These are phyloP conservation scores for Campoplex nolae DNA, from an alignment of 2,888 invertebrate genomes.

Conservation along the genomic window DNA sequence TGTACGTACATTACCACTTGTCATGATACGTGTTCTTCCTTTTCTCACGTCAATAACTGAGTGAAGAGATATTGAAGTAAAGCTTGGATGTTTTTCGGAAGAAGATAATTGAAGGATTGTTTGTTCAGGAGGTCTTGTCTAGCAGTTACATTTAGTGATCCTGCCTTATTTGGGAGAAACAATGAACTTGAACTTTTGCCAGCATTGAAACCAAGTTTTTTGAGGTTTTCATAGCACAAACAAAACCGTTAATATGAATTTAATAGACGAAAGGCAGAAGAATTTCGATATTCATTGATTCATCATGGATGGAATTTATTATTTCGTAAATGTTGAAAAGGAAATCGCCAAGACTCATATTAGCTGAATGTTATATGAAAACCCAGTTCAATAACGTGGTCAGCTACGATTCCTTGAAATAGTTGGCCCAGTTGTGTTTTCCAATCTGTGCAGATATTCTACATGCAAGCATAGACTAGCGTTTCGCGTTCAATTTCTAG, in stretches of 20 bases:
- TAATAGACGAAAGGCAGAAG: not conserved
- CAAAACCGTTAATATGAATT: not conserved
- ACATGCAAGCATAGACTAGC: not conserved
- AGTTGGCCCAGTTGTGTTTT: conserved; percentile 44
- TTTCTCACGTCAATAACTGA: not conserved
- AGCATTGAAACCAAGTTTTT: not conserved
- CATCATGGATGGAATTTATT: not conserved
- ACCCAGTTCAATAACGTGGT: not conserved
- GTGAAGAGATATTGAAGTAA: not conserved
- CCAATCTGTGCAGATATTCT: not conserved
- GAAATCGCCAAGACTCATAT: not conserved
- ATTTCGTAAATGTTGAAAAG: not conserved
- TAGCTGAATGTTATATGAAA: not conserved
- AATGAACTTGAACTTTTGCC: not conserved
- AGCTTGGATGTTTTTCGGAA: not conserved
- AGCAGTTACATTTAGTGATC: not conserved
- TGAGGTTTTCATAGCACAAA: not conserved
- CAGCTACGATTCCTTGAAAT: conserved; percentile 1
- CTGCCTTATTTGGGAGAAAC: not conserved
- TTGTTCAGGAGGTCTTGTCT: not conserved
- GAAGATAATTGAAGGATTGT: not conserved
- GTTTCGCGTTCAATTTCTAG: conserved; percentile 21
- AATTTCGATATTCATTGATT: not conserved
- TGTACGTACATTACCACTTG: not conserved
- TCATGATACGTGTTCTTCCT: conserved; percentile 6